Conservation (phyloP, 1,140 invertebrate genomes). For the Neodiprion virginianus region DNA sequence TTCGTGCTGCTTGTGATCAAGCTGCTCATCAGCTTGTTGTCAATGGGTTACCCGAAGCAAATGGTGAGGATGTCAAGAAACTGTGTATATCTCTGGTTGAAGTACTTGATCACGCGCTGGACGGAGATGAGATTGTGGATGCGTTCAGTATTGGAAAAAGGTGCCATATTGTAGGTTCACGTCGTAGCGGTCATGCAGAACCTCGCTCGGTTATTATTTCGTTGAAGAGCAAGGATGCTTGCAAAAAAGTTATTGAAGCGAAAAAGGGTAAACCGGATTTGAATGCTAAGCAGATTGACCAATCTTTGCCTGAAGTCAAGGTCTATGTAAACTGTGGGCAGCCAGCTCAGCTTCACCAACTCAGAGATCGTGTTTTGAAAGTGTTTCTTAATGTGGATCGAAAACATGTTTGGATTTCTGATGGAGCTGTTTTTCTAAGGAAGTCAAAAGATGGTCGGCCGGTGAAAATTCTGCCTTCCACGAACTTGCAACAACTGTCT, state of each 20-base stretch:
- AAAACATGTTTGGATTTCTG: neutral
- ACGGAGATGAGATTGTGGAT: too few species aligned
- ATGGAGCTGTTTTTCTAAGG: neutral
- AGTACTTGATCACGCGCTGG: too few species aligned
- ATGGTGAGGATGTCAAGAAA: too few species aligned
- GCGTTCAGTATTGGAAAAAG: too few species aligned
- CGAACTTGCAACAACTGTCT: neutral
- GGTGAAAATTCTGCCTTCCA: neutral
- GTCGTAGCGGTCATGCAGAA: too few species aligned
- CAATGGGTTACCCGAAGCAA: too few species aligned
- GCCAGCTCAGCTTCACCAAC: neutral
- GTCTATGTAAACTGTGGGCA: neutral
- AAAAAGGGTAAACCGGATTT: neutral
- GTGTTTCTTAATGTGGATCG: neutral
- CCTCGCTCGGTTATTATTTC: neutral
- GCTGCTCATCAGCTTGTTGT: too few species aligned
- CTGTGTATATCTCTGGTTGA: too few species aligned
- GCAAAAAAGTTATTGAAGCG: neutral
- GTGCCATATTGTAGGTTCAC: too few species aligned
- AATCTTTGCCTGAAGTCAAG: neutral
- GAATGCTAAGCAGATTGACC: neutral
- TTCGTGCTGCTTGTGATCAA: too few species aligned
- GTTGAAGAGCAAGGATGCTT: neutral
- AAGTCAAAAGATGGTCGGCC: neutral
- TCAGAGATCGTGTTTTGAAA: neutral